A percentile compares a stretch with the other conserved stretches of the same genome.
Conservation (phyloP, 1,140 invertebrate genomes). For the Bicyclus anynana region DNA sequence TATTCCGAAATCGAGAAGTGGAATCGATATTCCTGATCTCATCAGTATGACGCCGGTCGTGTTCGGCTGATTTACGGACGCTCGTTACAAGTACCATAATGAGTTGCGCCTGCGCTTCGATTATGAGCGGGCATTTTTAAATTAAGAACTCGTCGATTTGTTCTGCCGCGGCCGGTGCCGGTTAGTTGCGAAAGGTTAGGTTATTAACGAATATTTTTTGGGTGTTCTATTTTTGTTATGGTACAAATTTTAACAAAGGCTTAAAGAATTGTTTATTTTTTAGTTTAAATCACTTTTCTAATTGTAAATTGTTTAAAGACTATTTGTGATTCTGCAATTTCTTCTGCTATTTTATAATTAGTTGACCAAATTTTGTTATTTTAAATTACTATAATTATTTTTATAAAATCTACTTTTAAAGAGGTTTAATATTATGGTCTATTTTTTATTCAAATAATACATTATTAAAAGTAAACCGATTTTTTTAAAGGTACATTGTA, state of each 20-base stretch:
- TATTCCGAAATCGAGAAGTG: conserved; percentile 44
- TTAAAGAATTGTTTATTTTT: not conserved
- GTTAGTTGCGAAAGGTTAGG: conserved; percentile 24
- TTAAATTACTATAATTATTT: no score
- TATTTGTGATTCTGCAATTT: no score
- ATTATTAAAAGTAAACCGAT: no score
- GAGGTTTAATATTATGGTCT: no score
- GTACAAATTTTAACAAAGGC: no score
- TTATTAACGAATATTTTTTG: conserved; percentile 20
- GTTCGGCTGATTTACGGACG: conserved; percentile 63
- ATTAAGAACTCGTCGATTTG: conserved; percentile 57
- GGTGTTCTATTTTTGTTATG: conserved; percentile 14
- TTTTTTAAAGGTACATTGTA: no score
- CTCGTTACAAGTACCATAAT: conserved; percentile 59
- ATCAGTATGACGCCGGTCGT: conserved; percentile 45
- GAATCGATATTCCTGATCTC: conserved; percentile 41
- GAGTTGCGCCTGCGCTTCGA: conserved; percentile 59
- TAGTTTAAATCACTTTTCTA: no score
- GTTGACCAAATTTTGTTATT: no score
- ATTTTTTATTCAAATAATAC: no score
- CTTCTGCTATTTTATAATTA: no score
- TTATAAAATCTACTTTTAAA: no score
- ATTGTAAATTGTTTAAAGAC: no score
- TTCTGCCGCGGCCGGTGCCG: conserved; percentile 19
- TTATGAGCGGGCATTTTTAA: conserved; percentile 62